These are phyloP conservation scores for Cremastinae sp. DNA, from an alignment of 2,888 invertebrate species.

Conservation along the genomic window DNA sequence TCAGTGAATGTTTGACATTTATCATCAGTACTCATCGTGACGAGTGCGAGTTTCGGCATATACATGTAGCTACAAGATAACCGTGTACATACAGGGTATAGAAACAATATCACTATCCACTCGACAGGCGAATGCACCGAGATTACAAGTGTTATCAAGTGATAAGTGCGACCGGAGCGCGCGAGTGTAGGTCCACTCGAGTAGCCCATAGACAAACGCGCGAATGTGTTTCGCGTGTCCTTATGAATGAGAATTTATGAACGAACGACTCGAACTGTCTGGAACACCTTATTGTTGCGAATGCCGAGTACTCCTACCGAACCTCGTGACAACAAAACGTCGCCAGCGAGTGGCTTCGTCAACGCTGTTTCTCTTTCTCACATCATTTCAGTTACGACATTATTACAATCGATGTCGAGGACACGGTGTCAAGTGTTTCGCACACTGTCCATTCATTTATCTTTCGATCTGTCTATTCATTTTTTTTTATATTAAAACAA, in stretches of 20 bases:
- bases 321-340: constrained; percentile 10
- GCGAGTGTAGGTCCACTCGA: constrained; percentile 66
- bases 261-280: constrained; percentile 60
- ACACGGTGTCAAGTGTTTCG: constrained; percentile 12
- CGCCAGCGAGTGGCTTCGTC: neutral
- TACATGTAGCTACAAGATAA: no score
- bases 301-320: neutral
- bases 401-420: constrained; percentile 31
- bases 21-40: no score
- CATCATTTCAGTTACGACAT: constrained; percentile 13
- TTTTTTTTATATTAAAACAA: no score
- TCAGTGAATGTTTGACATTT: no score
- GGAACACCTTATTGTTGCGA: constrained; percentile 5
- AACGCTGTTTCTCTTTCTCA: constrained; percentile 6
- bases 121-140: constrained; percentile 69
- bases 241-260: constrained; percentile 75
- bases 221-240: constrained; percentile 40
- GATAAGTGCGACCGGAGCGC: constrained; percentile 70
- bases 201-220: constrained; percentile 38
- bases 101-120: constrained; percentile 51
- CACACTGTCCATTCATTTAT: constrained; percentile 4
- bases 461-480: neutral
- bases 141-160: constrained; percentile 73
- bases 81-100: constrained; percentile 21
- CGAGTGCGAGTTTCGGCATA: no score